Evolutionary conservation across 1,140 invertebrate genomes (phyloP), one percentile per base, ranked within the genome.

Genomic region (Ericerus pela): DNA sequence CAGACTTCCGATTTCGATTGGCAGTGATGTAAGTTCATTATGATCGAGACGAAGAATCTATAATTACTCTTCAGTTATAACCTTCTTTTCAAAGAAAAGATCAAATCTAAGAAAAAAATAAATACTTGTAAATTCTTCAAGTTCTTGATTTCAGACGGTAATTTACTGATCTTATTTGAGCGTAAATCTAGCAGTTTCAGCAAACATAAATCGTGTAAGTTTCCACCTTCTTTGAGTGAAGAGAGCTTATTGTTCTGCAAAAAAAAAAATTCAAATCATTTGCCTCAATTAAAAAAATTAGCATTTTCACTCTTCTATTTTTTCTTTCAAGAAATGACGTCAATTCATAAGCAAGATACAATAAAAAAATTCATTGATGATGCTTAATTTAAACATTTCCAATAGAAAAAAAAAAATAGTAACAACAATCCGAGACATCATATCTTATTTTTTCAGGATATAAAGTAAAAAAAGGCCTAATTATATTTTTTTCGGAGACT

Each of bases 41-140:
- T 85, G 82, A 72, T 95, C 90, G 22, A 92, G 74, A 72, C 91
- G 88, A 11, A 96, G 73, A 12, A 84, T 85, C 54, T 86, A 81
- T 60, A 95, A 74, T 59, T 84, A 82, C 60, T 75, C 80, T 14
- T n/a, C n/a, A n/a, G n/a, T n/a, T n/a, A n/a, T n/a, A n/a, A n/a
- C n/a, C n/a, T n/a, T n/a, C n/a, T n/a, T n/a, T n/a, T n/a, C n/a
- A n/a, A n/a, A n/a, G n/a, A n/a, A n/a, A n/a, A n/a, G n/a, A n/a
- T n/a, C n/a, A n/a, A n/a, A n/a, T n/a, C n/a, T n/a, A n/a, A n/a
- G n/a, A n/a, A n/a, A n/a, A n/a, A n/a, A n/a, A n/a, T n/a, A n/a
- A n/a, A n/a, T n/a, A 47, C 41, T 16, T 47, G 22, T 14, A 47
- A 47, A 47, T 47, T 47, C 2, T 18, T 47, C 22, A 47, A 24